Evolutionary conservation across 2,888 invertebrate genomes (phyloP).

Genomic region (Latrodectus hesperus): DNA sequence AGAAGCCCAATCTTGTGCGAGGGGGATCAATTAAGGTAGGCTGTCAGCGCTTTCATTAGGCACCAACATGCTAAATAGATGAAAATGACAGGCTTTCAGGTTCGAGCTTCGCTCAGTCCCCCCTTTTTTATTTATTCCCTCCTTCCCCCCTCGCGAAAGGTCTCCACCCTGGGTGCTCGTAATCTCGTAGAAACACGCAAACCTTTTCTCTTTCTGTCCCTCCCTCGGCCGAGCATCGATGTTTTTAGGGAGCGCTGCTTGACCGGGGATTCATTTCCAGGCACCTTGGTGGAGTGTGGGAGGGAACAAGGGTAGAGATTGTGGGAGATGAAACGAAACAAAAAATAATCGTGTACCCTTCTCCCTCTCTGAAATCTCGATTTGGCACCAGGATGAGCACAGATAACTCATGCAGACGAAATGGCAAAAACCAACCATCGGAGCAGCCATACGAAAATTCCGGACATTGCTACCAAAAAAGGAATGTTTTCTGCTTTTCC

Average conservation of each 20-base stretch:
- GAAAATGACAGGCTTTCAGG: slow-evolving; percentile 50
- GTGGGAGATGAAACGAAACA: not conserved
- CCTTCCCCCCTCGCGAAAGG: slow-evolving; percentile 7
- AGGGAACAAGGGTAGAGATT: not conserved
- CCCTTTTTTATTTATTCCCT: not conserved
- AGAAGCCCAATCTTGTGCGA: slow-evolving; percentile 52
- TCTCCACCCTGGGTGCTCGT: not conserved
- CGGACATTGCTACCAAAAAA: too few species aligned
- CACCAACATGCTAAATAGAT: slow-evolving; percentile 66
- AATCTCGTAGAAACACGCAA: slow-evolving; percentile 58
- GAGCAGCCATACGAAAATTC: too few species aligned
- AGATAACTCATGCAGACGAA: slow-evolving; percentile 4
- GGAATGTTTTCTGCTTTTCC: too few species aligned
- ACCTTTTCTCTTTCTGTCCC: not conserved
- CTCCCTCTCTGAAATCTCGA: slow-evolving; percentile 2
- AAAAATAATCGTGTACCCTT: not conserved
- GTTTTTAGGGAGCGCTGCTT: slow-evolving; percentile 5
- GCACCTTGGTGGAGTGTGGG: not conserved
- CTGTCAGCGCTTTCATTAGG: slow-evolving; percentile 68
- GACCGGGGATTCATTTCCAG: slow-evolving; percentile 3
- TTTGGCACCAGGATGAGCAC: not conserved
- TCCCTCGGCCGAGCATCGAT: not conserved
- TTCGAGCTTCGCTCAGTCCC: slow-evolving; percentile 5
- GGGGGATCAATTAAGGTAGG: slow-evolving; percentile 49
- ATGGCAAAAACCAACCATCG: too few species aligned